Percentiles rank a stretch among this genome's conserved stretches.
phyloP scores from a whole-genome alignment of 2,797 vertebrate species.

The Spatula clypeata region DNA sequence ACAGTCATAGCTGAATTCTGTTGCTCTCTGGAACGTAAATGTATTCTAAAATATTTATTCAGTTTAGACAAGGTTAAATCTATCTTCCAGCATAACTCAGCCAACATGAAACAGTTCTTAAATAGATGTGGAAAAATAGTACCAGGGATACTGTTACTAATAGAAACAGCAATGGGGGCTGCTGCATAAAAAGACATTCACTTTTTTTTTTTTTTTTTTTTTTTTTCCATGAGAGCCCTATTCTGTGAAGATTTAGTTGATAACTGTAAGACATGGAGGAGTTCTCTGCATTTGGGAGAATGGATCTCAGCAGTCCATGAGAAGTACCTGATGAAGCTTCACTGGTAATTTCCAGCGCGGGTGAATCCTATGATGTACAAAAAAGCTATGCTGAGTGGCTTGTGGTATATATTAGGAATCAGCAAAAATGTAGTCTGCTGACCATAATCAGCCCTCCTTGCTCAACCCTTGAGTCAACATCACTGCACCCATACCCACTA shows the following conservation, averaged over 20 bases:
- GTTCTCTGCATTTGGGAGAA: neutral
- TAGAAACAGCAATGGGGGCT: neutral
- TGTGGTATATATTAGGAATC: neutral
- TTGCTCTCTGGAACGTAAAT: neutral
- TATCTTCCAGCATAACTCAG: neutral
- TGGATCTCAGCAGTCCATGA: neutral
- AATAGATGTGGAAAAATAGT: neutral
- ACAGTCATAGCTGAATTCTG: neutral
- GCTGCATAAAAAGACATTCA: neutral
- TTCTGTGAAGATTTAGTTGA: neutral
- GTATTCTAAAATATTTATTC: neutral
- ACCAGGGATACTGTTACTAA: neutral
- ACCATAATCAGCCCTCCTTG: neutral
- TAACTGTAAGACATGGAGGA: neutral
- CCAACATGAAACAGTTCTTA: neutral
- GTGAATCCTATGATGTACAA: neutral
- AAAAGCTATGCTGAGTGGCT: neutral
- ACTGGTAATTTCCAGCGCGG: neutral
- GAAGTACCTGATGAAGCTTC: neutral
- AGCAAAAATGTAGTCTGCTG: neutral
- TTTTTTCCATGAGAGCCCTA: neutral
- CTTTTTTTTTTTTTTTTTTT: neutral
- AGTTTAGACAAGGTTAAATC: neutral
- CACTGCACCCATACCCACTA: neutral
- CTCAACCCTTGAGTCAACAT: neutral